Evolutionary conservation across 2,888 invertebrate species (phyloP), one percentile per base, ranked within the genome.

Genomic region (Phortica okadai): DNA sequence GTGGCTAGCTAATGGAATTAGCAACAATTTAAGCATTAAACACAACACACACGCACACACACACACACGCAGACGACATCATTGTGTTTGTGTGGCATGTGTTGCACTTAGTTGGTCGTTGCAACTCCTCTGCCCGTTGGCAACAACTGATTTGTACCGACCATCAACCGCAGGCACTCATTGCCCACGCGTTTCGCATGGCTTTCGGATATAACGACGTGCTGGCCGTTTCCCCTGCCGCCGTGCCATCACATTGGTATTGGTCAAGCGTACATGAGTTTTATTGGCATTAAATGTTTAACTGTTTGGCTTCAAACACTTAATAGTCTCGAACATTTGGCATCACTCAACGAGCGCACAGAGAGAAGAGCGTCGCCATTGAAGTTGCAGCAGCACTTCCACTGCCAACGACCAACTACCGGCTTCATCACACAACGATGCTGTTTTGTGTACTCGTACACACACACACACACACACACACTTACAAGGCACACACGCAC

Each of bases 1-100:
- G 25, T 62, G 59, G 21, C 59, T 21, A 76, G 80, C 83, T 83
- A 87, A 87, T 86, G 85, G 84, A 86, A 86, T 86, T 86, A 87
- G 86, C 86, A 87, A 87, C 86, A 87, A 87, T 87, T 87, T 86
- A 86, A 87, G 82, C 86, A 87, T 87, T 87, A 86, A 86, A n/a
- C n/a, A n/a, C n/a, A n/a, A n/a, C n/a, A n/a, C n/a, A n/a, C n/a
- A n/a, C n/a, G n/a, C n/a, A n/a, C n/a, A n/a, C n/a, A n/a, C n/a
- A 84, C 86, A 86, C 83, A 86, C 1, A 16, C 59, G 21, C 3
- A 21, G n/a, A n/a, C n/a, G n/a, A n/a, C n/a, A n/a, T n/a, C n/a
- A n/a, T n/a, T n/a, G n/a, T n/a, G n/a, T n/a, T n/a, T n/a, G n/a
- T n/a, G n/a, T n/a, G n/a, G n/a, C n/a, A n/a, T n/a, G n/a, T n/a